Evolutionary conservation across 64 coral and sea anemone species (phyloP).

Genomic region (Acropora yongei): DNA sequence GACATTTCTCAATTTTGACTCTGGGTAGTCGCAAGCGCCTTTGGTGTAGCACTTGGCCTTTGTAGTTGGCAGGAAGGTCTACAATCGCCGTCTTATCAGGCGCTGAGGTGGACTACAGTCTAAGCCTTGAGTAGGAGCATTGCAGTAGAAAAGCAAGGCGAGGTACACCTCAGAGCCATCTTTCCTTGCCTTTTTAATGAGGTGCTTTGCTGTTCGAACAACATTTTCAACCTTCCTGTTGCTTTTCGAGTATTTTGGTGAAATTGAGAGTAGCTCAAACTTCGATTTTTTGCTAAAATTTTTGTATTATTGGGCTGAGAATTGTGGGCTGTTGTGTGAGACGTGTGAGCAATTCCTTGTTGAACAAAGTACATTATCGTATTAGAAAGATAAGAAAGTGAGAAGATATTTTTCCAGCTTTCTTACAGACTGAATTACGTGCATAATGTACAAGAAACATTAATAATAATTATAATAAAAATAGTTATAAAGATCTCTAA

Average conservation of each 20-base stretch:
- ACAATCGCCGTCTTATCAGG: neutral
- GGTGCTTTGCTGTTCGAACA: neutral
- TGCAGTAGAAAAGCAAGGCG: neutral
- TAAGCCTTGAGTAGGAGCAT: neutral
- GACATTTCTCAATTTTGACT: neutral
- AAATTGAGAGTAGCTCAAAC: neutral
- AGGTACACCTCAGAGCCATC: neutral
- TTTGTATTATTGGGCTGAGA: neutral
- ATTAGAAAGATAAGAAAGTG: neutral
- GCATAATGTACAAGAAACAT: too few species aligned
- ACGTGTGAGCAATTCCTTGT: slow-evolving; percentile 4
- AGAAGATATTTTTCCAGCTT: too few species aligned
- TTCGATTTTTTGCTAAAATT: slow-evolving; percentile 3
- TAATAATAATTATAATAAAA: too few species aligned
- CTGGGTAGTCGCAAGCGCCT: neutral
- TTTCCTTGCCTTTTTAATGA: neutral
- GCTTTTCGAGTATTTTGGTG: neutral
- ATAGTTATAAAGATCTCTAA: too few species aligned
- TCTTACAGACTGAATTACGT: too few species aligned
- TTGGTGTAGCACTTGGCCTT: neutral
- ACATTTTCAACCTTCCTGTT: slow-evolving; percentile 10
- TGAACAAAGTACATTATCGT: neutral
- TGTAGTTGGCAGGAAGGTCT: neutral
- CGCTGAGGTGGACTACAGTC: neutral
- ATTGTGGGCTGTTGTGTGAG: slow-evolving; percentile 13